Evolutionary conservation across 2,113 vertebrate genomes (phyloP).

Genomic region (Scomber colias): DNA sequence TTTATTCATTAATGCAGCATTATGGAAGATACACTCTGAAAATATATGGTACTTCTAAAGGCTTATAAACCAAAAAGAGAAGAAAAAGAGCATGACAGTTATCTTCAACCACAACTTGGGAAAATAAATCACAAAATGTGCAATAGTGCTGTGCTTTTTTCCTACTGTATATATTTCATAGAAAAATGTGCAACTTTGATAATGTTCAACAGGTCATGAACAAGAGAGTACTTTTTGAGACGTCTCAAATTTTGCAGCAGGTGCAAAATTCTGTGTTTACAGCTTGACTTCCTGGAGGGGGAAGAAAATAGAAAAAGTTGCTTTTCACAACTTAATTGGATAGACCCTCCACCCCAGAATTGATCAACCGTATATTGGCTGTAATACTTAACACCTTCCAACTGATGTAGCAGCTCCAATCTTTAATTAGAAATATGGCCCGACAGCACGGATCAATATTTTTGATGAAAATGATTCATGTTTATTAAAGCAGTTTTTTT

Average conservation of each 20-base stretch:
- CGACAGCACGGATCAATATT: conserved; percentile 58
- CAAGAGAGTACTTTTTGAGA: neutral
- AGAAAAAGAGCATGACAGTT: neutral
- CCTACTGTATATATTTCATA: neutral
- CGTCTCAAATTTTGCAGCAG: neutral
- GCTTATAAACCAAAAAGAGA: neutral
- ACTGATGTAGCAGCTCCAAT: conserved; percentile 4
- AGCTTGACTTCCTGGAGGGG: neutral
- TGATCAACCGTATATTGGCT: conserved; percentile 31
- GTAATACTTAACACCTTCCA: conserved; percentile 46
- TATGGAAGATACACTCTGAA: no score
- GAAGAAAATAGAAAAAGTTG: conserved; percentile 1
- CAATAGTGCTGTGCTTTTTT: neutral
- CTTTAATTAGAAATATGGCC: conserved; percentile 52
- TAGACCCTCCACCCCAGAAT: neutral
- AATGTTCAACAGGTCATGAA: neutral
- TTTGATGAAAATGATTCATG: conserved; percentile 43
- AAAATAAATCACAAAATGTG: neutral
- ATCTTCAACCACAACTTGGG: neutral
- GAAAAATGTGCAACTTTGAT: neutral
- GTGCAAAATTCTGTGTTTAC: neutral
- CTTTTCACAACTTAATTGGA: conserved; percentile 31
- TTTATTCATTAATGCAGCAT: neutral
- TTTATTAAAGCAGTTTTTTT: conserved; percentile 25
- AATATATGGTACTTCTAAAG: neutral